Conservation (phyloP, 1,140 invertebrate genomes). For the Rhopalosiphum maidis region DNA sequence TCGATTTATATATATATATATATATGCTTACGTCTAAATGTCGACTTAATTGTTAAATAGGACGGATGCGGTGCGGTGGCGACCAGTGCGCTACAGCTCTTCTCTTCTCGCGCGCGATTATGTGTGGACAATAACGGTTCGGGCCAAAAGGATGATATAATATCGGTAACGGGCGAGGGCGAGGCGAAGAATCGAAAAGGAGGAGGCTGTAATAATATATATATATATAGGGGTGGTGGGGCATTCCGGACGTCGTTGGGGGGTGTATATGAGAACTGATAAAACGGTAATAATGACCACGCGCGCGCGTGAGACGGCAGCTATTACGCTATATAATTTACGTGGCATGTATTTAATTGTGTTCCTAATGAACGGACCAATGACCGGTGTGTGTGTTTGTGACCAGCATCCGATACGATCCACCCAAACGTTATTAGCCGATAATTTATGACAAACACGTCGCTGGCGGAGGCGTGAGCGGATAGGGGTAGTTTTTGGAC, state of each 20-base stretch:
- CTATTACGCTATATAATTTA: conserved; percentile 4
- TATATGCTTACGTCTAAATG: background rate
- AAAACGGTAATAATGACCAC: conserved; percentile 44
- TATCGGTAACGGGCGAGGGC: background rate
- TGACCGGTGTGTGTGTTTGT: background rate
- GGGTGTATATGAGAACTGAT: background rate
- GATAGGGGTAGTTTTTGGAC: background rate
- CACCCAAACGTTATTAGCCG: conserved; percentile 47
- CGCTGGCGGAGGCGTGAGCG: background rate
- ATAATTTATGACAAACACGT: conserved; percentile 44
- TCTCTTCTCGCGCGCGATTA: too few species aligned
- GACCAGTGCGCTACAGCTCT: too few species aligned
- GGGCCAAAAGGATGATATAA: conserved; percentile 1
- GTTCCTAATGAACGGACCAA: conserved; percentile 27
- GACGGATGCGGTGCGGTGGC: background rate
- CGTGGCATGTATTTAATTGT: conserved; percentile 34
- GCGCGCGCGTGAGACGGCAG: background rate
- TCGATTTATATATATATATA: conserved; percentile 4
- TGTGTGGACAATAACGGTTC: background rate
- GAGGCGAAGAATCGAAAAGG: background rate
- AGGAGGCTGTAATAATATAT: background rate
- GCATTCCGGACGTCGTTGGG: background rate
- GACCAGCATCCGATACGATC: conserved; percentile 23
- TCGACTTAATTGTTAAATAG: background rate
- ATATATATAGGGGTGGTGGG: background rate